A percentile compares a stretch with the other conserved stretches of the same genome.
phyloP scores from a whole-genome alignment of 2,888 invertebrate genomes.

The Apodemia mormo region DNA sequence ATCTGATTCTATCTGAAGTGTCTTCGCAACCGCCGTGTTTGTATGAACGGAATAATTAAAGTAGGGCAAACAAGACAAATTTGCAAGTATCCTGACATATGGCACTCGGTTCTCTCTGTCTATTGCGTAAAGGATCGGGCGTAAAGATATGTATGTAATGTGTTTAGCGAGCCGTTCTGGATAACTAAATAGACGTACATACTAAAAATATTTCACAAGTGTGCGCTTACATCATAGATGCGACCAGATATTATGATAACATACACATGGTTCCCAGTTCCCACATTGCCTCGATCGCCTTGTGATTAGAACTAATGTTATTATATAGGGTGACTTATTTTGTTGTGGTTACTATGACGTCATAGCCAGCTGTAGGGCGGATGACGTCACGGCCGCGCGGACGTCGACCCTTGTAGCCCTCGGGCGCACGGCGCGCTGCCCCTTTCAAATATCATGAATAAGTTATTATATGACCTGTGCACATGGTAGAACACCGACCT shows the following conservation, averaged over 20 bases:
- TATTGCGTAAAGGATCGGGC: too few relatives aligned
- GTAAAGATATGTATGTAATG: too few relatives aligned
- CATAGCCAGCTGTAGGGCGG: conserved; percentile 77
- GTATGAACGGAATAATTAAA: too few relatives aligned
- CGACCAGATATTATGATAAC: conserved; percentile 55
- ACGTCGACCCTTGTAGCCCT: conserved; percentile 70
- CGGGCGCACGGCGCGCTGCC: conserved; percentile 53
- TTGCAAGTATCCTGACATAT: too few relatives aligned
- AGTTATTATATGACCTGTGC: conserved; percentile 60
- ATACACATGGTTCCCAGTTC: conserved; percentile 64
- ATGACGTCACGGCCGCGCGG: conserved; percentile 69
- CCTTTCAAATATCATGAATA: conserved; percentile 69
- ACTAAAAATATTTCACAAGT: conserved; percentile 44
- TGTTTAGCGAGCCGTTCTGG: too few relatives aligned
- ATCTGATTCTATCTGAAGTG: too few relatives aligned
- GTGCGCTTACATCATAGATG: conserved; percentile 56
- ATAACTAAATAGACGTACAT: not conserved
- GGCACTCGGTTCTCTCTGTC: too few relatives aligned
- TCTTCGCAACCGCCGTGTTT: too few relatives aligned
- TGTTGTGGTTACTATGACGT: conserved; percentile 69
- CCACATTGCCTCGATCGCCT: conserved; percentile 50
- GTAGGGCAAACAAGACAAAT: too few relatives aligned
- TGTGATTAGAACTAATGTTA: conserved; percentile 62
- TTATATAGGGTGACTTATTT: conserved; percentile 57
- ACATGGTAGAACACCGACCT: conserved; percentile 56